Base-by-base conservation (phyloP, 1,140 invertebrate species). In the Telenomus remus region DNA sequence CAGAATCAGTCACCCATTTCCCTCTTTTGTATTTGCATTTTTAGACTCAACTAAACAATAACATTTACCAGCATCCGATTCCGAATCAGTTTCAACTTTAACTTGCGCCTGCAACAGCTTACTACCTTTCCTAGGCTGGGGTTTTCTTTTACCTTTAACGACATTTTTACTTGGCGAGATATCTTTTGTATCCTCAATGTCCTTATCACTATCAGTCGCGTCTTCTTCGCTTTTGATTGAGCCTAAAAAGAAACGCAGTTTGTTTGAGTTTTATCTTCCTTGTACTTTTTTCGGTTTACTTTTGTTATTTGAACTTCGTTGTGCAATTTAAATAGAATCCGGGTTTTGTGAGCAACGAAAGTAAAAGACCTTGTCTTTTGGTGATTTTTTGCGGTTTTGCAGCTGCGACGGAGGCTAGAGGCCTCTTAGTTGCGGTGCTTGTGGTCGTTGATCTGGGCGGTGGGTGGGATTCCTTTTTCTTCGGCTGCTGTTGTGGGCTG, bases 41-140 rank as follows among this genome's bases (percentile, higher is more conserved):
- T 27, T 27, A 1, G 6, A 27, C 6, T 27, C 19, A 27, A 27
- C 6, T 27, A 6, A 39, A 39, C 9, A 39, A 39, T 39, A 1
- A 39, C n/a, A 27, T 35, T 35, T 81, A 90, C 89, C 88, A 75
- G 87, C 80, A 44, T 90, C 89, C 47, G 89, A 90, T 74, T 90
- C 89, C 1, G 89, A 87, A 76, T 90, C 89, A 42, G 85, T 90
- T 11, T 65, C 83, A 53, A 70, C 64, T 72, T 87, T 86, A 35
- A 83, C 69, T 59, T 84, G 81, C 64, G 85, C 79, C 60, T 85
- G 84, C 10, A 89, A 71, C 16, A 88, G 81, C 79, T 89, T 89
- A 74, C 84, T 89, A 27, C 82, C 81, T 69, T 87, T 89, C 14
- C 87, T 84, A 0, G 86, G 81, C 42, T 87, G 86, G 11, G 86